A percentile compares a stretch with the other conserved stretches of the same genome.
Conservation (phyloP, 2,888 invertebrate species). For the Osedax fenrisi region DNA sequence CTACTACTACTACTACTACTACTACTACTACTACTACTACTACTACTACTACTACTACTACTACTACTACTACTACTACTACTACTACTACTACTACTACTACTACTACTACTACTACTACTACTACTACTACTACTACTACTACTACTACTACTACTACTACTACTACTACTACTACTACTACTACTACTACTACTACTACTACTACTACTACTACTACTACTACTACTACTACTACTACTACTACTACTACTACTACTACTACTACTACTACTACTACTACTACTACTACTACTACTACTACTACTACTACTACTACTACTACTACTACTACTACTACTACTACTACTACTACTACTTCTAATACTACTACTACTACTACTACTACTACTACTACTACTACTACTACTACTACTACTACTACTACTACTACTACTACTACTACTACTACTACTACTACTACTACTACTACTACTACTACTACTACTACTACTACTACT, state of each 20-base stretch:
- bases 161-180: not conserved
- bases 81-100: conserved; percentile 3
- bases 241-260: not conserved
- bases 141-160: no score
- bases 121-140: not conserved
- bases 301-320: not conserved
- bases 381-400: no score
- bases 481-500: conserved; percentile 3
- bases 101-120: conserved; percentile 3
- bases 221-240: not conserved
- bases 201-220: not conserved
- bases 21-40: conserved; percentile 3
- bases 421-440: no score
- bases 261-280: not conserved
- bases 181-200: not conserved
- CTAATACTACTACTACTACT: no score
- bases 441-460: no score
- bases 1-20: conserved; percentile 3
- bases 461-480: conserved; percentile 3
- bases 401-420: no score
- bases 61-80: conserved; percentile 3
- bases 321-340: not conserved
- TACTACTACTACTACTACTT: no score
- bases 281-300: not conserved
- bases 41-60: conserved; percentile 3